Evolutionary conservation across 2,888 invertebrate genomes (phyloP).

Genomic region (Caenorhabditis sp.): DNA sequence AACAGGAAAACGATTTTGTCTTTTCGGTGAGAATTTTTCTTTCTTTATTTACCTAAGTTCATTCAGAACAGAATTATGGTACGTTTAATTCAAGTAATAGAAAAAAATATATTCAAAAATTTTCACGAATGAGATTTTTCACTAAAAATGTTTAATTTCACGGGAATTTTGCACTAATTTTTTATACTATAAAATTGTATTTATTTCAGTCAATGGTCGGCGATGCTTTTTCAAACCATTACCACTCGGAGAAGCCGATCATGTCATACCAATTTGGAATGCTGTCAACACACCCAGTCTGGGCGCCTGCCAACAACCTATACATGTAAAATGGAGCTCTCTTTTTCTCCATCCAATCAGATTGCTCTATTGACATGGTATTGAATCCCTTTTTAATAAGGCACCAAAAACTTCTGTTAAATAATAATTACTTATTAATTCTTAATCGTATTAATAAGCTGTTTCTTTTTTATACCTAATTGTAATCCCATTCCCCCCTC

Average conservation of each 20-base stretch:
- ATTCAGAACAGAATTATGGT: no score
- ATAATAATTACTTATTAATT: slow-evolving; percentile 8
- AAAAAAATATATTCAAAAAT: background rate
- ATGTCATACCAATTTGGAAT: slow-evolving; percentile 16
- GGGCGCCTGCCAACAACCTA: slow-evolving; percentile 14
- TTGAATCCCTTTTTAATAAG: slow-evolving; percentile 10
- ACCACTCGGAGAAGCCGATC: background rate
- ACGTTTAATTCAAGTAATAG: no score
- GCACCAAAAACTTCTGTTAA: slow-evolving; percentile 15
- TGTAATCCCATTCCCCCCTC: background rate
- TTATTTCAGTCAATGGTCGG: background rate
- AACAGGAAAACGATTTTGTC: slow-evolving; percentile 28
- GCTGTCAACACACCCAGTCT: slow-evolving; percentile 34
- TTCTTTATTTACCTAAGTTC: background rate
- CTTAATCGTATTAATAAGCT: slow-evolving; percentile 2
- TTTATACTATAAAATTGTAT: no score
- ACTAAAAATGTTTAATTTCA: no score
- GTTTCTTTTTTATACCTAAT: background rate
- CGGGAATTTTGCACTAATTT: no score
- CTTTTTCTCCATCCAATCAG: background rate
- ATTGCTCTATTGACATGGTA: slow-evolving; percentile 14
- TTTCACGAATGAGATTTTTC: no score
- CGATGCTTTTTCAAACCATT: slow-evolving; percentile 6
- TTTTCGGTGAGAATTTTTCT: slow-evolving; percentile 14
- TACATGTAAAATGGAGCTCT: background rate